Conservation (phyloP, 2,888 invertebrate genomes). For the Cosmia trapezina region DNA sequence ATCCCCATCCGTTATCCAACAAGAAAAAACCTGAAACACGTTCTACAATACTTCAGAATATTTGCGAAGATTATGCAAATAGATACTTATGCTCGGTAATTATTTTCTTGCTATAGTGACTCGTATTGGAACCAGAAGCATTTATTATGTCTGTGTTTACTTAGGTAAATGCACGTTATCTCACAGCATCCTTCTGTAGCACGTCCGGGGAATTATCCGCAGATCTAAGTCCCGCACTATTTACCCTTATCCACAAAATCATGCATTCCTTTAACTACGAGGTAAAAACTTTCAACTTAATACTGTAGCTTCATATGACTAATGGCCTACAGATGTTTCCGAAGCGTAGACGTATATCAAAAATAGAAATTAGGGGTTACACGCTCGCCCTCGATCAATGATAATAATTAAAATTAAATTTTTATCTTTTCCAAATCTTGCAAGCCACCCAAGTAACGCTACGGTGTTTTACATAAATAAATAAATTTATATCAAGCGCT, state of each 20-base stretch:
- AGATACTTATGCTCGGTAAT: conserved; percentile 60
- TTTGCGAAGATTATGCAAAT: conserved; percentile 57
- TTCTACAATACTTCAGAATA: conserved; percentile 16
- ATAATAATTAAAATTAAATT: conserved; percentile 85
- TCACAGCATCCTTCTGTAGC: conserved; percentile 69
- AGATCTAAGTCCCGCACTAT: conserved; percentile 68
- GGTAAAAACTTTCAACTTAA: conserved; percentile 68
- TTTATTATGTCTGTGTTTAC: conserved; percentile 65
- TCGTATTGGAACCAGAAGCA: conserved; percentile 59
- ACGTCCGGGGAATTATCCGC: conserved; percentile 77
- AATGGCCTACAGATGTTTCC: conserved; percentile 84
- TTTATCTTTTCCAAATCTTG: conserved; percentile 80
- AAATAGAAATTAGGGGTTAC: conserved; percentile 88
- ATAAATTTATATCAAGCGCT: conserved; percentile 60
- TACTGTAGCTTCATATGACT: conserved; percentile 81
- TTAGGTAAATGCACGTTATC: conserved; percentile 71
- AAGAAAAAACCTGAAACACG: conserved; percentile 1
- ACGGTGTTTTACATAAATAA: conserved; percentile 69
- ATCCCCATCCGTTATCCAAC: not conserved
- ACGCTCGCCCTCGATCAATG: conserved; percentile 81
- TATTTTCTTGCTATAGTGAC: conserved; percentile 54
- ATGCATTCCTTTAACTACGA: conserved; percentile 67
- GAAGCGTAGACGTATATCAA: conserved; percentile 75
- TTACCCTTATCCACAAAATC: conserved; percentile 68
- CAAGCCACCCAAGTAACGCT: conserved; percentile 84